These are phyloP conservation scores for Sinohyriopsis cumingii DNA, from an alignment of 2,888 invertebrate genomes.

Conservation along the genomic window DNA sequence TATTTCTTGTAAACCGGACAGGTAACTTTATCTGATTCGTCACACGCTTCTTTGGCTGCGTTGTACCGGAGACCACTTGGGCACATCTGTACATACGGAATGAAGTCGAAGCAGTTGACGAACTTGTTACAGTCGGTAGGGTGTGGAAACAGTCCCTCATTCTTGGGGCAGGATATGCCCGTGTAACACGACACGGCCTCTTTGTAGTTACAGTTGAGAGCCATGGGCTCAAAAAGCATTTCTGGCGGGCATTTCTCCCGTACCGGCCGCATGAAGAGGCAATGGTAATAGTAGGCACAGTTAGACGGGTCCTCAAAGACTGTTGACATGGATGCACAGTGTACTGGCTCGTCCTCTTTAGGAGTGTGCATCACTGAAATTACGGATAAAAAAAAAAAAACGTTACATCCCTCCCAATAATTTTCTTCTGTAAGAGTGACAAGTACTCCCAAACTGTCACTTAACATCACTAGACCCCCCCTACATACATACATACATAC, in stretches of 20 bases:
- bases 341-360: slow-evolving; percentile 36
- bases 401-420: no score
- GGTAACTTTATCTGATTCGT: slow-evolving; percentile 29
- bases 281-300: slow-evolving; percentile 51
- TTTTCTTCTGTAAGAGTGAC: no score
- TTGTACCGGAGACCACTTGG: slow-evolving; percentile 38
- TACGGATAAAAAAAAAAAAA: not conserved
- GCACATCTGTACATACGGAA: slow-evolving; percentile 47
- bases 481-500: no score
- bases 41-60: slow-evolving; percentile 70
- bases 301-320: slow-evolving; percentile 47
- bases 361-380: slow-evolving; percentile 41
- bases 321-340: slow-evolving; percentile 61
- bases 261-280: slow-evolving; percentile 37
- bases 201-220: slow-evolving; percentile 46
- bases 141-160: slow-evolving; percentile 44
- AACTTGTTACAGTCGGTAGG: slow-evolving; percentile 44
- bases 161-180: slow-evolving; percentile 38
- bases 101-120: slow-evolving; percentile 47
- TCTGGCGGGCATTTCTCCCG: slow-evolving; percentile 41
- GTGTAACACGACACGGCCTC: slow-evolving; percentile 48
- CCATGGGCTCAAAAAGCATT: slow-evolving; percentile 47
- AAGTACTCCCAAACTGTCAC: no score
- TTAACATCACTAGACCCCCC: no score
- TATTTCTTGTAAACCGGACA: slow-evolving; percentile 21